phyloP scores from a whole-genome alignment of 1,140 invertebrate genomes.

The Venustaconcha ellipsiformis region DNA sequence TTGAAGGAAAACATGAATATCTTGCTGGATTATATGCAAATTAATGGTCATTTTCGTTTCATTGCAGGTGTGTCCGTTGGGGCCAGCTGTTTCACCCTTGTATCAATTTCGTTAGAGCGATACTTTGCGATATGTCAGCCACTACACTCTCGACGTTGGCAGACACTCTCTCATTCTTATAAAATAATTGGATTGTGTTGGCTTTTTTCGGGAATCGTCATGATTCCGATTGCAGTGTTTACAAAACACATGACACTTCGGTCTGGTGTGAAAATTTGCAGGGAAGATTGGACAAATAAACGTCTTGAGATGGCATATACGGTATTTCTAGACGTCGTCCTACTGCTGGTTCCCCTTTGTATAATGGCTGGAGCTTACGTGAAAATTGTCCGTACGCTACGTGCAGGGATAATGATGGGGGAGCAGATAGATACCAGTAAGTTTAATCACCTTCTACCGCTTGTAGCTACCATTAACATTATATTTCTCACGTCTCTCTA shows the following conservation, averaged over 20 bases:
- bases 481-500: too few relatives aligned
- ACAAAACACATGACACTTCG: conserved; percentile 25
- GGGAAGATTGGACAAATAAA: conserved; percentile 52
- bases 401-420: conserved; percentile 66
- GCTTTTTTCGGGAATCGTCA: conserved; percentile 47
- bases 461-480: too few relatives aligned
- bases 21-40: too few relatives aligned
- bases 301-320: conserved; percentile 78
- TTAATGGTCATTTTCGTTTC: conserved; percentile 7
- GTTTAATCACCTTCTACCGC: too few relatives aligned
- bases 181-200: conserved; percentile 72
- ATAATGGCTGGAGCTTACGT: conserved; percentile 76
- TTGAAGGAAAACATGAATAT: too few relatives aligned
- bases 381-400: conserved; percentile 73
- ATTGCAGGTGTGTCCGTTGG: conserved; percentile 85
- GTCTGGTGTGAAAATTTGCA: conserved; percentile 36
- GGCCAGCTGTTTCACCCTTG: conserved; percentile 90
- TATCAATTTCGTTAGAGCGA: conserved; percentile 89
- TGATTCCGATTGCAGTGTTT: conserved; percentile 77
- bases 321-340: conserved; percentile 79
- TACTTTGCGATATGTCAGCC: conserved; percentile 94
- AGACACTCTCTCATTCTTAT: conserved; percentile 90
- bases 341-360: conserved; percentile 81
- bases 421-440: conserved; percentile 24
- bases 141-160: conserved; percentile 78